Percentiles rank a stretch among this genome's conserved stretches.
Evolutionary conservation across 2,888 invertebrate species (phyloP).

Genomic region (Athetis lepigone): DNA sequence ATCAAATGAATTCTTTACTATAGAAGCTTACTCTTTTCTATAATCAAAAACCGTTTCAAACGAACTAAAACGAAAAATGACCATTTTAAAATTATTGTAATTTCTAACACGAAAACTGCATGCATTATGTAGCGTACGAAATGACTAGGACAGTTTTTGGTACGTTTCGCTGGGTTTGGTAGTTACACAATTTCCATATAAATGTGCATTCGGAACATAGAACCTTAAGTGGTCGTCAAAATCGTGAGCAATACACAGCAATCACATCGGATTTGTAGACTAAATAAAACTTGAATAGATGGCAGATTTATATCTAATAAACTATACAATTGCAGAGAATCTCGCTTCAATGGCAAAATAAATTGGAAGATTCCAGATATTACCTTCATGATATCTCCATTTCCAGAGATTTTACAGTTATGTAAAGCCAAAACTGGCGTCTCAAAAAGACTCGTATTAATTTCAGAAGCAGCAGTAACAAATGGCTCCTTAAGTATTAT

Average conservation of each 20-base stretch:
- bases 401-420: neutral
- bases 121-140: neutral
- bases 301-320: constrained; percentile 1
- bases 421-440: neutral
- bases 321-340: neutral
- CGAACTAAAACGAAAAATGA: no score
- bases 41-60: no score
- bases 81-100: no score
- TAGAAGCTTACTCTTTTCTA: no score
- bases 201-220: neutral
- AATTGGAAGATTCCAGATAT: neutral
- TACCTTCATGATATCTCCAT: constrained; percentile 1
- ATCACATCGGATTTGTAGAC: neutral
- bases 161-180: neutral
- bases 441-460: constrained; percentile 20
- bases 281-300: constrained; percentile 5
- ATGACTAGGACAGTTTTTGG: neutral
- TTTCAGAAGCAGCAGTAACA: constrained; percentile 9
- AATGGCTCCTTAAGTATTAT: constrained; percentile 25
- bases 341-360: neutral
- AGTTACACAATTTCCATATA: neutral
- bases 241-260: neutral
- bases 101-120: no score
- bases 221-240: neutral
- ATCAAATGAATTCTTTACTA: no score